Evolutionary conservation across 2,888 invertebrate genomes (phyloP).

Genomic region (Chymomyza caudatula): DNA sequence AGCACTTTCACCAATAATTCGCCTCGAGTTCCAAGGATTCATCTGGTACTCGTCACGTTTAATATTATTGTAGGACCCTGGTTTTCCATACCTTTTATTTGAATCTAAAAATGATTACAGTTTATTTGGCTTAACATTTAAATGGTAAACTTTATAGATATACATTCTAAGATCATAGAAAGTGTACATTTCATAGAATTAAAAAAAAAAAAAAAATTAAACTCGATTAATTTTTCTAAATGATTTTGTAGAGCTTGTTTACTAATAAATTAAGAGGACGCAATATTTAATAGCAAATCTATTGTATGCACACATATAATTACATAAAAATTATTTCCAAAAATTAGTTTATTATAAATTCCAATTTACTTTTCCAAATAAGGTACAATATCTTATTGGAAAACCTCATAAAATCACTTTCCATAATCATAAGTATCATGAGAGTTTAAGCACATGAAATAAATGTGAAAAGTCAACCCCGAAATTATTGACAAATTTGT

Average conservation of each 20-base stretch:
- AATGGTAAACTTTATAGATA: neutral
- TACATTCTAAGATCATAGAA: too few species aligned
- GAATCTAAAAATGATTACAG: conserved; percentile 48
- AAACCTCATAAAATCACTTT: too few species aligned
- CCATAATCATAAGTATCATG: too few species aligned
- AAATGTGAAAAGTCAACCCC: neutral
- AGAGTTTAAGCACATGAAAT: neutral
- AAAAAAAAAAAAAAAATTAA: neutral
- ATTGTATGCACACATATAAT: too few species aligned
- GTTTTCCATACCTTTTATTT: conserved; percentile 68
- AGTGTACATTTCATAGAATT: too few species aligned
- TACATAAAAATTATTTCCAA: too few species aligned
- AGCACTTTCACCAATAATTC: conserved; percentile 47
- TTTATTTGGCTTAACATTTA: neutral
- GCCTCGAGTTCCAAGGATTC: conserved; percentile 66
- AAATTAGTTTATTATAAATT: too few species aligned
- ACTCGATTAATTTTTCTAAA: neutral
- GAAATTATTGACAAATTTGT: neutral
- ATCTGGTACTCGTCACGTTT: conserved; percentile 68
- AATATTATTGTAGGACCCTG: conserved; percentile 53
- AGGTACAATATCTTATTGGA: too few species aligned
- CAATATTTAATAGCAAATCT: too few species aligned
- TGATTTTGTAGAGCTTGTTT: too few species aligned
- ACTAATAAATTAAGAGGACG: too few species aligned
- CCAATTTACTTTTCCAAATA: too few species aligned